Percentiles rank a stretch among this genome's conserved stretches.
phyloP scores from a whole-genome alignment of 2,113 vertebrate genomes.

The Neoarius graeffei region DNA sequence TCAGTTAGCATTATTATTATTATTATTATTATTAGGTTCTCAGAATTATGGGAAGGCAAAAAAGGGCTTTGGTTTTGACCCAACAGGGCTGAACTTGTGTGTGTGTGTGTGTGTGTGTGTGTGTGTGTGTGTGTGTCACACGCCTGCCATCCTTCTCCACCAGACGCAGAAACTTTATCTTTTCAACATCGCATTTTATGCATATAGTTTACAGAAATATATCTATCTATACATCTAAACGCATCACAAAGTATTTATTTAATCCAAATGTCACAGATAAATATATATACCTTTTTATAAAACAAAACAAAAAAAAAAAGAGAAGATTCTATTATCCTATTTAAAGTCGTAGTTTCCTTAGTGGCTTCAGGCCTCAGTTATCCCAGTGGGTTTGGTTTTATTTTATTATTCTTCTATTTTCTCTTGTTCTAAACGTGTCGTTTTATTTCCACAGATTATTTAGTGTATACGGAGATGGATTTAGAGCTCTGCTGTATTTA shows the following conservation, averaged over 20 bases:
- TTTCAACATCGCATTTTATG: conserved; percentile 68
- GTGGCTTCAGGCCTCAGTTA: conserved; percentile 60
- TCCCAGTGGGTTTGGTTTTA: conserved; percentile 24
- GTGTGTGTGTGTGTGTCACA: background rate
- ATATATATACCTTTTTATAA: conserved; percentile 54
- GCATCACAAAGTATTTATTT: conserved; percentile 78
- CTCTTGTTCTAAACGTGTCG: conserved; percentile 60
- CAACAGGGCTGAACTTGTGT: conserved; percentile 7
- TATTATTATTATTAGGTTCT: conserved; percentile 14
- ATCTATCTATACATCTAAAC: conserved; percentile 43
- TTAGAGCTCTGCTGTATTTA: conserved; percentile 67
- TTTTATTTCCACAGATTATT: conserved; percentile 68
- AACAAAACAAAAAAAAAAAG: background rate
- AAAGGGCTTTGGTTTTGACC: conserved; percentile 10
- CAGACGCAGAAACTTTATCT: conserved; percentile 63
- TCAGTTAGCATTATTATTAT: conserved; percentile 32
- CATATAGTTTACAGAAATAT: conserved; percentile 73
- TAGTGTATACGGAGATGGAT: conserved; percentile 58
- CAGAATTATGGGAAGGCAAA: conserved; percentile 24
- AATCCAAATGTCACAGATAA: conserved; percentile 56
- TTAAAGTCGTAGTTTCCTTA: conserved; percentile 69
- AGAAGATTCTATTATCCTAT: conserved; percentile 73
- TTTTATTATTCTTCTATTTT: conserved; percentile 57
- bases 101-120: background rate
- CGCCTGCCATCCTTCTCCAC: background rate